phyloP scores from a whole-genome alignment of 2,113 vertebrate species.

The Dendropsophus ebraccatus region DNA sequence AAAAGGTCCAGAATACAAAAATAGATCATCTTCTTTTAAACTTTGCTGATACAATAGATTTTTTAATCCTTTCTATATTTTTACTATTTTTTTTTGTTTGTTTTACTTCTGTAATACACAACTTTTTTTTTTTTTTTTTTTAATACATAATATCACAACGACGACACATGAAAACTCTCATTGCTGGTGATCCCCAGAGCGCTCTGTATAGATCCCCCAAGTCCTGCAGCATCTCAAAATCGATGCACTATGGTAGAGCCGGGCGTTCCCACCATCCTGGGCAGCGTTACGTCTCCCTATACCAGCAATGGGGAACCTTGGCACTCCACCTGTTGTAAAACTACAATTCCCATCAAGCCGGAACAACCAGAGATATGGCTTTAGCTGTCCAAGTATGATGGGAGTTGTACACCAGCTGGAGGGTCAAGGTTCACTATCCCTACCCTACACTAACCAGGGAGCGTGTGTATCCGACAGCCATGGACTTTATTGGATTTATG shows the following conservation, averaged over 20 bases:
- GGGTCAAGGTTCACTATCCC: no score
- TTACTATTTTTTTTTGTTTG: constrained; percentile 54
- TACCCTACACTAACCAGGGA: no score
- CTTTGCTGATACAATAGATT: constrained; percentile 72
- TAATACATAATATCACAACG: constrained; percentile 62
- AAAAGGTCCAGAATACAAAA: constrained; percentile 87
- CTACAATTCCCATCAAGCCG: no score
- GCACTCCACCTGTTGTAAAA: no score
- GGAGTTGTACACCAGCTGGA: no score
- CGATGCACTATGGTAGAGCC: constrained; percentile 69
- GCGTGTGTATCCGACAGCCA: no score
- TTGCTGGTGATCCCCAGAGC: constrained; percentile 36
- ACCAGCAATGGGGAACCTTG: no score
- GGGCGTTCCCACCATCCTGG: not conserved
- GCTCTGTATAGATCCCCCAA: not conserved
- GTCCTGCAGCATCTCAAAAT: constrained; percentile 76
- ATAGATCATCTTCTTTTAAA: constrained; percentile 79
- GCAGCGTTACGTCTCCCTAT: no score
- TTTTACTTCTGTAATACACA: constrained; percentile 52
- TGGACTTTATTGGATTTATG: no score
- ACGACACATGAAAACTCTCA: not conserved
- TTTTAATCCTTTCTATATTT: constrained; percentile 60
- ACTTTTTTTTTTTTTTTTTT: constrained; percentile 58
- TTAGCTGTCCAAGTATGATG: no score
- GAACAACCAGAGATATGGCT: no score